Conservation (phyloP, 1,140 invertebrate species). For the Drosophila lowei region DNA sequence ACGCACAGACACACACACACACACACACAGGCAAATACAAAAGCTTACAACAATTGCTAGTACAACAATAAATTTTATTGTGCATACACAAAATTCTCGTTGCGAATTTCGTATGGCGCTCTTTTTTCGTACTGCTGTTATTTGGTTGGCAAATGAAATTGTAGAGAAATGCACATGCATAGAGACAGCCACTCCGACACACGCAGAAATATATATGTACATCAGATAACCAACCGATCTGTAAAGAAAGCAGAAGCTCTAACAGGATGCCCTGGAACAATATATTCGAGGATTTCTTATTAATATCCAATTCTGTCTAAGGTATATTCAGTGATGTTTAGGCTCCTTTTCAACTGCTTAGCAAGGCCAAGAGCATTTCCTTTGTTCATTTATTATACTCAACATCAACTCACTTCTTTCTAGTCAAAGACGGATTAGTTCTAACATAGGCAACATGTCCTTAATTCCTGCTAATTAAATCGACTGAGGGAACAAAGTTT, state of each 20-base stretch:
- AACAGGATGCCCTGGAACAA: background rate
- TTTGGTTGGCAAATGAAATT: constrained; percentile 63
- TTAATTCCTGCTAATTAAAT: no score
- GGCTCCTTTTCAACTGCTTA: no score
- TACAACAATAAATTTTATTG: constrained; percentile 78
- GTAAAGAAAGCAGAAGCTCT: background rate
- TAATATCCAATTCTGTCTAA: background rate
- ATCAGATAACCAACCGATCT: constrained; percentile 3
- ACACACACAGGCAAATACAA: constrained; percentile 18
- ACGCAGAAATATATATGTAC: constrained; percentile 2
- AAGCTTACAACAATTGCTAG: constrained; percentile 68
- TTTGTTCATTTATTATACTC: no score
- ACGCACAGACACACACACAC: constrained; percentile 47
- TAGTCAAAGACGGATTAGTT: no score
- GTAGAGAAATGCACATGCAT: constrained; percentile 45
- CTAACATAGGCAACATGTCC: no score
- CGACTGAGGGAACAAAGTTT: no score
- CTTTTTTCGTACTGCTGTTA: constrained; percentile 29
- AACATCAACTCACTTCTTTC: no score
- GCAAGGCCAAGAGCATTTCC: no score
- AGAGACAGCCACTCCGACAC: constrained; percentile 7
- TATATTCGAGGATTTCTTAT: background rate
- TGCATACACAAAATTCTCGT: constrained; percentile 50
- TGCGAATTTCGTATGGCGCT: constrained; percentile 52
- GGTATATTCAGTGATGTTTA: no score